A percentile compares a stretch with the other conserved stretches of the same genome.
Evolutionary conservation across 2,113 vertebrate genomes (phyloP).

Genomic region (Bufo bufo): DNA sequence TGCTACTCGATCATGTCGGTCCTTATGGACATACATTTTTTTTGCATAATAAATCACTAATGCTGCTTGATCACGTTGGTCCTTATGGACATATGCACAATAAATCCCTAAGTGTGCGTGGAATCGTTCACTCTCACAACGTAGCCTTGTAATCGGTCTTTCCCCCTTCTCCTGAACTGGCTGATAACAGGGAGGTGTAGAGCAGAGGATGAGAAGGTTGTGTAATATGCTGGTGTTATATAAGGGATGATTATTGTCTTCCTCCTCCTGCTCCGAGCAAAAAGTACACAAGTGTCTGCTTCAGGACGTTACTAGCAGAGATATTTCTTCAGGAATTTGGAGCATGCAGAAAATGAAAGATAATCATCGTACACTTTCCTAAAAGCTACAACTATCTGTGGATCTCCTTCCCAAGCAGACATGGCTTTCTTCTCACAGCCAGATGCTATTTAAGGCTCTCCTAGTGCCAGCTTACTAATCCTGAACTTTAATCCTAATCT

Average conservation of each 20-base stretch:
- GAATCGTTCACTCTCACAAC: no score
- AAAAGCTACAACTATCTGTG: background rate
- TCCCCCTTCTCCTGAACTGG: background rate
- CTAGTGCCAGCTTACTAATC: background rate
- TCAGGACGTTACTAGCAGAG: background rate
- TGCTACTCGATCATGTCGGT: no score
- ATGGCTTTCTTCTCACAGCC: background rate
- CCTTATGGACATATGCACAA: no score
- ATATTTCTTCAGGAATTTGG: background rate
- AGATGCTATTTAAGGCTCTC: constrained; percentile 14
- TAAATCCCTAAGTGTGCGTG: no score
- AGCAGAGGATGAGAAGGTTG: background rate
- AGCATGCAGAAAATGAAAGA: background rate
- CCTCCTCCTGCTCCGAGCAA: background rate
- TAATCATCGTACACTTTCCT: background rate
- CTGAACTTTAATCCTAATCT: constrained; percentile 51
- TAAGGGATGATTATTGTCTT: background rate
- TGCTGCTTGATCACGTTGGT: no score
- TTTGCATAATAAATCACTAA: no score
- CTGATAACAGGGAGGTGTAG: background rate
- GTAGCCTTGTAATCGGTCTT: no score
- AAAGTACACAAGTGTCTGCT: background rate
- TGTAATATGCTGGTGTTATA: background rate
- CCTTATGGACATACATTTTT: no score
- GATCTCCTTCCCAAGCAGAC: background rate